Evolutionary conservation across 2,113 vertebrate genomes (phyloP), one percentile per base, ranked within the genome.

Genomic region (Syngnathus scovelli): DNA sequence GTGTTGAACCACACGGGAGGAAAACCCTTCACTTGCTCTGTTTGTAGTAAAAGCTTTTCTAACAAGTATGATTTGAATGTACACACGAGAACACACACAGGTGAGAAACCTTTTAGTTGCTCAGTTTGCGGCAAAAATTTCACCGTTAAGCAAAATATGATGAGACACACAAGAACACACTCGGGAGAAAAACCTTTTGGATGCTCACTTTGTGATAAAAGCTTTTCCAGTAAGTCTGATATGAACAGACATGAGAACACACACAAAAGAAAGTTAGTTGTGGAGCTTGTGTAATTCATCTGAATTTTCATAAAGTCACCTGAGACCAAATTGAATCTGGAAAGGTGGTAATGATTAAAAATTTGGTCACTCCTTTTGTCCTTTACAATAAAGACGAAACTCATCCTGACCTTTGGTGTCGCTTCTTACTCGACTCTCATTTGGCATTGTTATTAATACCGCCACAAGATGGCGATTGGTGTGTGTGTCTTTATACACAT

Each of bases 21-120:
- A 49, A 49, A 49, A 49, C 18, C 46, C 16, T 49, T 49, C 16
- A 19, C 16, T 49, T 49, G 46, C 46, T 49, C 54, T 12, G 21
- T 27, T 56, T 56, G 54, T 56, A 23, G 23, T 27, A 33, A 33
- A 6, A 27, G 21, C 4, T 56, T 56, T 56, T 56, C 54, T 6
- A 23, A 56, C 4, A 27, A 27, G 23, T 56, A 23, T 6, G 21
- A 23, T 56, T 56, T 56, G 27, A 56, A 56, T 10, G 33, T 33
- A 19, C 54, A 56, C 16, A 56, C 6, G 23, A 27, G 54, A 56
- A 56, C 54, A 7, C 54, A 56, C 23, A 56, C 54, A 15, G 54
- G 54, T 7, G 54, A 56, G 21, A 56, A 56, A 56, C 54, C 54
- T 56, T 56, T 56, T 56, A 33, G 54, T 56, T 56, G 54, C 54